phyloP scores from a whole-genome alignment of 1,140 invertebrate genomes.

The Babylonia areolata region DNA sequence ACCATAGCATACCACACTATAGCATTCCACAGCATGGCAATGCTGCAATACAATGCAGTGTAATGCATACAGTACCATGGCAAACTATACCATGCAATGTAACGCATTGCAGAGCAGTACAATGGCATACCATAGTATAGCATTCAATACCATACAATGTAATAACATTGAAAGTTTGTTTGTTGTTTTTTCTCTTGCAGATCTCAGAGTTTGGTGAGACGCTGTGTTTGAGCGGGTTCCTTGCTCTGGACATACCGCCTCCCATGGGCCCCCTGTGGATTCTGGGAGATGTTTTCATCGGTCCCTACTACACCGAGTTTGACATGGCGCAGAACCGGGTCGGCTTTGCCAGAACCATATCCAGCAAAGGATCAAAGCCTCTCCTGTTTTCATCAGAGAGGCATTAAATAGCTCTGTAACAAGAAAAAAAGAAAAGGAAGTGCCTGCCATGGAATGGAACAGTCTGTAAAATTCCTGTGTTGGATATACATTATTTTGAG shows the following conservation, averaged over 20 bases:
- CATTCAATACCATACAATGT: too few species aligned
- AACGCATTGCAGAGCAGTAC: too few species aligned
- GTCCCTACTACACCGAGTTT: conserved; percentile 96
- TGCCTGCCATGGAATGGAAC: too few species aligned
- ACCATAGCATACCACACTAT: too few species aligned
- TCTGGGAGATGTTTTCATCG: conserved; percentile 93
- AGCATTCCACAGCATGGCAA: too few species aligned
- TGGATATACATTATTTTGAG: too few species aligned
- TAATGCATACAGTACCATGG: too few species aligned
- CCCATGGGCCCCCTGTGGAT: conserved; percentile 79
- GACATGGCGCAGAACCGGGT: conserved; percentile 92
- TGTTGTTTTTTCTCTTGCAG: conserved; percentile 60
- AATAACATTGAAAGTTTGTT: background rate
- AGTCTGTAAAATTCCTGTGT: too few species aligned
- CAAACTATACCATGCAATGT: too few species aligned
- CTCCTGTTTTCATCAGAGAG: background rate
- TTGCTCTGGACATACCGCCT: conserved; percentile 95
- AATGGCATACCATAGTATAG: too few species aligned
- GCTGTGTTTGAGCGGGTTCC: conserved; percentile 96
- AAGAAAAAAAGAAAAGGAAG: too few species aligned
- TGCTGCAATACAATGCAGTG: too few species aligned
- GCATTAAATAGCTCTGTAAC: background rate
- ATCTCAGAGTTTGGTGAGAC: conserved; percentile 79
- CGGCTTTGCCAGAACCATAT: conserved; percentile 86
- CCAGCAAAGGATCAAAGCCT: background rate